These are phyloP conservation scores for Thumatha senex DNA, from an alignment of 2,888 invertebrate genomes.

Conservation along the genomic window DNA sequence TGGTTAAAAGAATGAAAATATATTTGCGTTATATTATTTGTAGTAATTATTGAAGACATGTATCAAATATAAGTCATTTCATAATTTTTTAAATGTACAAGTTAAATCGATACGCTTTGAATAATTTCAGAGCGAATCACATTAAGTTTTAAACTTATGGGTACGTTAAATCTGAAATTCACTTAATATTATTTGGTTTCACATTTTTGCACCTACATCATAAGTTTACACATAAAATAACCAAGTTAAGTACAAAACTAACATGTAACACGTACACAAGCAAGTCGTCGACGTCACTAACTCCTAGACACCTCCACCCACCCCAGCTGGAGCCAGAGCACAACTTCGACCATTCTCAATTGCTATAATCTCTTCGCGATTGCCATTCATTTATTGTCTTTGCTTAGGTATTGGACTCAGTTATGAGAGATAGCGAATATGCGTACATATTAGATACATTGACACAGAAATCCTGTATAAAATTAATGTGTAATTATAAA, in stretches of 20 bases:
- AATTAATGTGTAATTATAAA: background rate
- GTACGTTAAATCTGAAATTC: too few relatives aligned
- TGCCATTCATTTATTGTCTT: constrained; percentile 75
- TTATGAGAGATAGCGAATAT: constrained; percentile 15
- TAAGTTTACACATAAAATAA: background rate
- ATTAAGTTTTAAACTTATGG: too few relatives aligned
- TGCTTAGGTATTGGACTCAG: constrained; percentile 3
- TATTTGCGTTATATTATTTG: too few relatives aligned
- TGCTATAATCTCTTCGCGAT: constrained; percentile 73
- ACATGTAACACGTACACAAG: background rate
- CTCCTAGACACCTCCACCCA: constrained; percentile 16
- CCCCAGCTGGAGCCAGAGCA: constrained; percentile 44
- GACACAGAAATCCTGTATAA: background rate
- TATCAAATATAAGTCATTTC: too few relatives aligned
- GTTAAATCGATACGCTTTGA: too few relatives aligned
- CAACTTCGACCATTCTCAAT: constrained; percentile 63
- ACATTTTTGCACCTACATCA: too few relatives aligned
- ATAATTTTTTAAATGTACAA: too few relatives aligned
- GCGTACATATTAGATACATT: too few relatives aligned
- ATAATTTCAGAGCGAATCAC: too few relatives aligned
- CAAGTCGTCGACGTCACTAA: background rate
- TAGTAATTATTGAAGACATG: too few relatives aligned
- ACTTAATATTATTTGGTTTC: background rate
- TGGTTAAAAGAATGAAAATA: too few relatives aligned
- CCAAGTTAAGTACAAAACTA: background rate